These are phyloP conservation scores for Microcebus ravelobensis DNA, from an alignment of 2,113 vertebrate species.

Conservation along the genomic window DNA sequence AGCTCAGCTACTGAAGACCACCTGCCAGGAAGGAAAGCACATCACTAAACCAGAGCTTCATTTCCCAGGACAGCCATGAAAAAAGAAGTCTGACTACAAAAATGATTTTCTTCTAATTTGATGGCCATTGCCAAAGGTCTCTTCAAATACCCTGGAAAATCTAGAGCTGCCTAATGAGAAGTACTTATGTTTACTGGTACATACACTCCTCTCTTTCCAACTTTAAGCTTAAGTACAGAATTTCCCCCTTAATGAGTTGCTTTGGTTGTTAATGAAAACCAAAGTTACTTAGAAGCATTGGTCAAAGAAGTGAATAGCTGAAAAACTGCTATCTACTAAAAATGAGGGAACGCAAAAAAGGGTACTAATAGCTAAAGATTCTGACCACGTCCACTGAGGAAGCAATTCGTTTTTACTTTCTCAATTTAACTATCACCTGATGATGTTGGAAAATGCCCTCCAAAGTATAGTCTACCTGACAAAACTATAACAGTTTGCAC, in stretches of 20 bases:
- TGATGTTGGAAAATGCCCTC: neutral
- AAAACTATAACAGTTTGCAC: neutral
- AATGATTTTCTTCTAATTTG: neutral
- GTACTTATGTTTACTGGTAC: neutral
- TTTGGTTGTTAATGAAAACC: slow-evolving; percentile 16
- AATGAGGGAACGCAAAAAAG: neutral
- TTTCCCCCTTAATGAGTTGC: neutral
- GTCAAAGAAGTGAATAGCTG: neutral
- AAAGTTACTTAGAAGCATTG: neutral
- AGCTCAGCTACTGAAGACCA: neutral
- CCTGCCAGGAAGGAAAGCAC: neutral
- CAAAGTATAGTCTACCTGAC: neutral
- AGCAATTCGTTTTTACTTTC: neutral
- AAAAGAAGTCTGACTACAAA: neutral
- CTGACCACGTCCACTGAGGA: neutral
- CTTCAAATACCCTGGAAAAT: neutral
- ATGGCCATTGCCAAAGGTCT: neutral
- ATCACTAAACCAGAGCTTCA: neutral
- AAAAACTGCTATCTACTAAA: neutral
- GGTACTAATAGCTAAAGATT: neutral
- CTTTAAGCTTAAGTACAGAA: neutral
- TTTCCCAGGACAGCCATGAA: neutral
- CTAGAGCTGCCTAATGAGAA: neutral
- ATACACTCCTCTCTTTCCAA: neutral
- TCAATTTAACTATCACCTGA: neutral